Percentiles rank a stretch among this genome's conserved stretches.
phyloP scores from a whole-genome alignment of 37 sponge, comb jelly and placozoan species.

The Corticium candelabrum region DNA sequence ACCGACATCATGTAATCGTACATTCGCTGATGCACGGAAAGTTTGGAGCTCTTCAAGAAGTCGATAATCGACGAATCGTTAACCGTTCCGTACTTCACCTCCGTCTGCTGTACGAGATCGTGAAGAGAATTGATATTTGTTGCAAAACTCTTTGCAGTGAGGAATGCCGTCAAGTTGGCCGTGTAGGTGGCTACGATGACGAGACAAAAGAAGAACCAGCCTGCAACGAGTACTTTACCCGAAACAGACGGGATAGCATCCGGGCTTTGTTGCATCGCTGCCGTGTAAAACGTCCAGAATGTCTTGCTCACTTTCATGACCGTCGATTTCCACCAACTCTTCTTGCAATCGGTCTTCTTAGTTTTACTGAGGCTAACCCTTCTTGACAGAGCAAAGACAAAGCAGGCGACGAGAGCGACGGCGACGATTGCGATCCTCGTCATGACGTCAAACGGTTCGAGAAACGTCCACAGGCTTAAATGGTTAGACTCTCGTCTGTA shows the following conservation, averaged over 20 bases:
- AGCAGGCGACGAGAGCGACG: background rate
- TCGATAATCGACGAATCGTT: background rate
- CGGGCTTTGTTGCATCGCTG: background rate
- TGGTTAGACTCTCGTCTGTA: background rate
- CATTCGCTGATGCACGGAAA: background rate
- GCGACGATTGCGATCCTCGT: background rate
- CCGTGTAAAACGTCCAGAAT: background rate
- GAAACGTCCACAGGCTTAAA: background rate
- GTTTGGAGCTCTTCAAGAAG: background rate
- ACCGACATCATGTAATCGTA: background rate
- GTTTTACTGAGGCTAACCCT: too few relatives aligned
- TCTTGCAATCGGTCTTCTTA: too few relatives aligned
- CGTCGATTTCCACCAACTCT: background rate
- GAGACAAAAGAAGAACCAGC: background rate
- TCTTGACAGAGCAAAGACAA: background rate
- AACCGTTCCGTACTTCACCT: conserved; percentile 3
- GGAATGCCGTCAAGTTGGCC: background rate
- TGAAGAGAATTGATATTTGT: background rate
- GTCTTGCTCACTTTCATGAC: background rate
- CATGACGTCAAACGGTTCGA: background rate
- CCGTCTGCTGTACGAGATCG: background rate
- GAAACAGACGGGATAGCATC: background rate
- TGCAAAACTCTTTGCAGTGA: background rate
- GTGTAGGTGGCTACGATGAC: background rate
- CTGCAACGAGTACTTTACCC: background rate